A percentile compares a stretch with the other conserved stretches of the same genome.
Conservation (phyloP, 2,888 invertebrate species). For the Pilophorus perplexus region DNA sequence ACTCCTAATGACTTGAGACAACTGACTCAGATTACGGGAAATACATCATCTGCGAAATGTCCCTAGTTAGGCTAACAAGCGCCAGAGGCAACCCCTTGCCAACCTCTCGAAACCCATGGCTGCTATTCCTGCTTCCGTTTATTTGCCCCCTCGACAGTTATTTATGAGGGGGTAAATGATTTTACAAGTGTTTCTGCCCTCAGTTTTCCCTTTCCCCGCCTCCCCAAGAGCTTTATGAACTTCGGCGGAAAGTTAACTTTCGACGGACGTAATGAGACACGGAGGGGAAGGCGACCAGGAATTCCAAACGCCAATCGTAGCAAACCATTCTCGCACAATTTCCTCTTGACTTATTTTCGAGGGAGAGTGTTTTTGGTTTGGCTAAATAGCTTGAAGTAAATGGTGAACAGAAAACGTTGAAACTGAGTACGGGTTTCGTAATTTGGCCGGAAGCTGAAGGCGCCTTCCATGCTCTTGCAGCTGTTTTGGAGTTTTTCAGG, state of each 20-base stretch:
- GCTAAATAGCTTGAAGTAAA: not conserved
- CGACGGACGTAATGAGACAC: too few species aligned
- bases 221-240: constrained; percentile 1
- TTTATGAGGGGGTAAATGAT: constrained; percentile 26
- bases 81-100: not conserved
- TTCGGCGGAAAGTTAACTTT: too few species aligned
- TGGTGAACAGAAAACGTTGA: too few species aligned
- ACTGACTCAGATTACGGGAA: constrained; percentile 37
- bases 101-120: not conserved
- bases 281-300: too few species aligned
- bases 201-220: constrained; percentile 2
- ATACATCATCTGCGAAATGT: constrained; percentile 38
- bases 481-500: too few species aligned
- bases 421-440: too few species aligned
- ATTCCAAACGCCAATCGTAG: too few species aligned
- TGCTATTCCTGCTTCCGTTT: not conserved
- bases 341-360: not conserved
- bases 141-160: constrained; percentile 3
- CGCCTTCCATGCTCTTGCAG: too few species aligned
- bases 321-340: too few species aligned
- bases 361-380: not conserved
- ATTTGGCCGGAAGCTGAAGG: too few species aligned
- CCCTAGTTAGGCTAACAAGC: constrained; percentile 38
- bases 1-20: constrained; percentile 39
- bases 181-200: constrained; percentile 25